These are phyloP conservation scores for Chinchilla lanigera DNA, from an alignment of 2,113 vertebrate species.

Conservation along the genomic window DNA sequence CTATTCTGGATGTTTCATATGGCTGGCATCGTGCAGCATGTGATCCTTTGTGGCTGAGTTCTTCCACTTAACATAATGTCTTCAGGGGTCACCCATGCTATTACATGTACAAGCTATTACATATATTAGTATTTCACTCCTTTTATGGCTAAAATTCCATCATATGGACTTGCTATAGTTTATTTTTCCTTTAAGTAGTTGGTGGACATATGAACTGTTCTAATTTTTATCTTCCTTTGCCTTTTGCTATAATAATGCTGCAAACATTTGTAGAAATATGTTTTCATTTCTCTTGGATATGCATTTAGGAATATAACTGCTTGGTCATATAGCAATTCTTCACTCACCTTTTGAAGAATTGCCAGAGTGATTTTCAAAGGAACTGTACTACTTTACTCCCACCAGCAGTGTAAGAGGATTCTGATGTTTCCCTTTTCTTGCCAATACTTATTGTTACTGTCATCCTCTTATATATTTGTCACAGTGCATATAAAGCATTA, in stretches of 20 bases:
- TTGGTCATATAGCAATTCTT: neutral
- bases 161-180: neutral
- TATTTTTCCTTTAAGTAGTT: conserved; percentile 19
- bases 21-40: neutral
- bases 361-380: neutral
- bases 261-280: neutral
- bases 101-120: neutral
- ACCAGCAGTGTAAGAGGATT: neutral
- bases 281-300: conserved; percentile 8
- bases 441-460: neutral
- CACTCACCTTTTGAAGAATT: conserved; percentile 1
- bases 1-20: neutral
- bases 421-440: neutral
- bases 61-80: neutral
- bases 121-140: neutral
- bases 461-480: neutral
- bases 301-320: neutral
- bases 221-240: neutral
- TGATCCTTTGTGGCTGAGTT: neutral
- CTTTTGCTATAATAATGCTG: neutral
- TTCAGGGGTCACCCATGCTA: neutral
- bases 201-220: neutral
- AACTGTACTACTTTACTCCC: neutral
- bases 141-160: neutral
- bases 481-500: neutral